A percentile compares a stretch with the other conserved stretches of the same genome.
Evolutionary conservation across 2,888 invertebrate genomes (phyloP).

Genomic region (Drosophila yooni): DNA sequence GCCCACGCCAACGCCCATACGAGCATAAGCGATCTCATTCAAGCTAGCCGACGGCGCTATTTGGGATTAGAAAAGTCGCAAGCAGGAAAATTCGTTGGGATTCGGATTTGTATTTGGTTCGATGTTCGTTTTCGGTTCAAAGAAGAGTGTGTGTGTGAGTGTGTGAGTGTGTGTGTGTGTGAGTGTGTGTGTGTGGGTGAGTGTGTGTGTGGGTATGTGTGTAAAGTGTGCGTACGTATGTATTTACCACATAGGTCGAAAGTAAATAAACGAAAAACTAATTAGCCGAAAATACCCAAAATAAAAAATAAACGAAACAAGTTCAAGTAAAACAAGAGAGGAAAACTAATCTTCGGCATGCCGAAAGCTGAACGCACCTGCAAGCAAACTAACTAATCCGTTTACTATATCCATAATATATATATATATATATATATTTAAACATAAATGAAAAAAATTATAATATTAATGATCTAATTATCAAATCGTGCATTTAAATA

Average conservation of each 20-base stretch:
- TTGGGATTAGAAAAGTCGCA: constrained; percentile 15
- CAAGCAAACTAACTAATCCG: constrained; percentile 8
- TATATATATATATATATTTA: not conserved
- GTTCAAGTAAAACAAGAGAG: constrained; percentile 32
- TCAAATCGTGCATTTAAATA: not conserved
- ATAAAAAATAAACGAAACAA: constrained; percentile 11
- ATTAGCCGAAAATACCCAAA: constrained; percentile 61
- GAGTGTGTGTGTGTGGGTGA: not conserved
- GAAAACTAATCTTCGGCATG: constrained; percentile 26
- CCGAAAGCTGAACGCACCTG: constrained; percentile 42
- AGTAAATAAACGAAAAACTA: constrained; percentile 67
- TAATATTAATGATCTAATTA: not conserved
- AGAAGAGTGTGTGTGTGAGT: not conserved
- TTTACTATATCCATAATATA: not conserved
- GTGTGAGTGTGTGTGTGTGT: not conserved
- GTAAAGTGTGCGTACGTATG: constrained; percentile 13
- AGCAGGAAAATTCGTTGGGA: constrained; percentile 5
- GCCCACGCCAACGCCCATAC: constrained; percentile 21
- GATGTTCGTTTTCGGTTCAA: constrained; percentile 1
- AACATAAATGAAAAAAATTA: no score
- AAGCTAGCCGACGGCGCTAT: constrained; percentile 30
- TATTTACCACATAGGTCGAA: constrained; percentile 27
- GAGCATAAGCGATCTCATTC: constrained; percentile 36
- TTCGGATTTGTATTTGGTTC: constrained; percentile 9
- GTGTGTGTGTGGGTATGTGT: constrained; percentile 2